Evolutionary conservation across 2,113 vertebrate genomes (phyloP).

Genomic region (Coracopsis vasa): DNA sequence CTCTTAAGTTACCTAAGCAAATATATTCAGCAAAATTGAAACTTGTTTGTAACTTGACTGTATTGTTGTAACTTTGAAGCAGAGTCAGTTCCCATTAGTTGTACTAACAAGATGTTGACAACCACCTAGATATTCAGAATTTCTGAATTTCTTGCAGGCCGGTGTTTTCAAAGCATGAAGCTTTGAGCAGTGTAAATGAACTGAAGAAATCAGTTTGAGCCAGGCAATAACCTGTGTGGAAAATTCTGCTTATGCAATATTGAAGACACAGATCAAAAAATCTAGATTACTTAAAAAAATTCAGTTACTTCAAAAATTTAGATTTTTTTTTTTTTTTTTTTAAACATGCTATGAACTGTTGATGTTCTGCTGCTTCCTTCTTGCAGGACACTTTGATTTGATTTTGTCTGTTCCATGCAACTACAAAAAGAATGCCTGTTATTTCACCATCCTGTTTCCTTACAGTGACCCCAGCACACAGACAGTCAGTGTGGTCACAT

Average conservation of each 20-base stretch:
- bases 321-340: neutral
- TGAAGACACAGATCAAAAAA: neutral
- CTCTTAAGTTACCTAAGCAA: neutral
- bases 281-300: neutral
- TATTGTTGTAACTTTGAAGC: neutral
- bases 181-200: neutral
- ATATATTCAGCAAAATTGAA: neutral
- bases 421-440: neutral
- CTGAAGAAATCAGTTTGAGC: neutral
- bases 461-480: rapidly evolving
- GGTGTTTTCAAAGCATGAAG: neutral
- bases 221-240: neutral
- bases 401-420: neutral
- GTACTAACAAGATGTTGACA: neutral
- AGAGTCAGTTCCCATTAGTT: neutral
- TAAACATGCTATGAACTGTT: neutral
- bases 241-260: neutral
- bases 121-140: neutral
- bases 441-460: rapidly evolving
- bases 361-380: neutral
- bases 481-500: rapidly evolving
- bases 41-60: neutral
- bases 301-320: neutral
- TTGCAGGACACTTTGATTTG: neutral
- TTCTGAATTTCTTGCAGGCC: neutral